Evolutionary conservation across 2,113 vertebrate genomes (phyloP).

Genomic region (Megaceryle torquata): DNA sequence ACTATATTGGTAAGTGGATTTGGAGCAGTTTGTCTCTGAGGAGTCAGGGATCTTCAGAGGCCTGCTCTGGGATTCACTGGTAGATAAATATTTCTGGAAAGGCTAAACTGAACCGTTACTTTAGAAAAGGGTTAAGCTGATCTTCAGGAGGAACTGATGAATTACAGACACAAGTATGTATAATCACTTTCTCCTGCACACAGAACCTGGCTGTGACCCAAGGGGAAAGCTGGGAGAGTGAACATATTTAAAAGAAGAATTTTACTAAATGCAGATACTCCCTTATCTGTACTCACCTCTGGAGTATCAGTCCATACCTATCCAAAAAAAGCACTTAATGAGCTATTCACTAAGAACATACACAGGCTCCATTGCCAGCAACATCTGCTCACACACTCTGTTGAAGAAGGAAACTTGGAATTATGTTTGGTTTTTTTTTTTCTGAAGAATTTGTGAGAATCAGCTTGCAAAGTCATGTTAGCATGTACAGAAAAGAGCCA

Average conservation of each 20-base stretch:
- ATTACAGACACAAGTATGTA: not conserved
- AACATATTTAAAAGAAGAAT: not conserved
- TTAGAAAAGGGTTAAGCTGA: not conserved
- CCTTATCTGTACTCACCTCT: not conserved
- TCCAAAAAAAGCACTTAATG: not conserved
- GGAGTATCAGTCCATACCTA: not conserved
- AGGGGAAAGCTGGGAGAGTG: not conserved
- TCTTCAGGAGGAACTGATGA: not conserved
- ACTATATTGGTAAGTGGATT: not conserved
- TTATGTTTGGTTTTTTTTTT: not conserved
- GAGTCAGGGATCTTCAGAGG: not conserved
- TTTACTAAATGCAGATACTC: not conserved
- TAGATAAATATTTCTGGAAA: not conserved
- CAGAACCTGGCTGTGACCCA: not conserved
- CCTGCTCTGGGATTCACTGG: not conserved
- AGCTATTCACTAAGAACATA: not conserved
- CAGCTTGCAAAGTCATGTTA: not conserved
- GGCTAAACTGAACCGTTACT: not conserved
- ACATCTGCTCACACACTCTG: accelerated
- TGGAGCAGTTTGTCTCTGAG: not conserved
- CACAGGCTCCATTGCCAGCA: not conserved
- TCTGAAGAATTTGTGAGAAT: not conserved
- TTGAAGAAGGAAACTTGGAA: not conserved
- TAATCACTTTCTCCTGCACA: not conserved
- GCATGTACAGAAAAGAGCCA: not conserved